Evolutionary conservation across 2,888 invertebrate genomes (phyloP).

Genomic region (Sphecodes monilicornis): DNA sequence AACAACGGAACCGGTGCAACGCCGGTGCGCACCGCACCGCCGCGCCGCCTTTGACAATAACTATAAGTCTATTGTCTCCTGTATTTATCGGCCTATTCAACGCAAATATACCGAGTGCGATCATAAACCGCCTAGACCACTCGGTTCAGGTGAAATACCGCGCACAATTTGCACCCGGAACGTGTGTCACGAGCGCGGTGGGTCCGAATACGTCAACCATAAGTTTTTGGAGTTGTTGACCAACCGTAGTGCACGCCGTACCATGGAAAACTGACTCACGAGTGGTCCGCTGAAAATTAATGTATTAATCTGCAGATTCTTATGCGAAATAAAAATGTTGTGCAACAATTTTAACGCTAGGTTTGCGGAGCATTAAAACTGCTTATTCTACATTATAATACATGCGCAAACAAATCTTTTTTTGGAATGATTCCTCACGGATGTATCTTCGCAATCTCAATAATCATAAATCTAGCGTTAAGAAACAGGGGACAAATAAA

Average conservation of each 20-base stretch:
- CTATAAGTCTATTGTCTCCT: constrained; percentile 74
- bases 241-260: not conserved
- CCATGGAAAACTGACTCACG: not conserved
- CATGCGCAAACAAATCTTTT: no score
- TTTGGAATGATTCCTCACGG: no score
- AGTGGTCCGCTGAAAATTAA: not conserved
- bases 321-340: no score
- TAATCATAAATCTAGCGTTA: no score
- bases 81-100: constrained; percentile 74
- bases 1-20: constrained; percentile 9
- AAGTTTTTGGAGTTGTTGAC: not conserved
- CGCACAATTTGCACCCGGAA: constrained; percentile 66
- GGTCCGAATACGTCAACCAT: constrained; percentile 55
- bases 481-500: no score
- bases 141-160: constrained; percentile 68
- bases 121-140: constrained; percentile 66
- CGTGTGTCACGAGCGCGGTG: constrained; percentile 59
- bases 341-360: no score
- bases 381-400: no score
- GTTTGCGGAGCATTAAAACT: no score
- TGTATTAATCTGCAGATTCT: no score
- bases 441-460: no score
- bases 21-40: not conserved
- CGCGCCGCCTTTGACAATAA: constrained; percentile 67
- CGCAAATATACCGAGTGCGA: constrained; percentile 72